A percentile compares a stretch with the other conserved stretches of the same genome.
These are phyloP conservation scores for Scylla paramamosain DNA, from an alignment of 1,140 invertebrate species.

Conservation along the genomic window DNA sequence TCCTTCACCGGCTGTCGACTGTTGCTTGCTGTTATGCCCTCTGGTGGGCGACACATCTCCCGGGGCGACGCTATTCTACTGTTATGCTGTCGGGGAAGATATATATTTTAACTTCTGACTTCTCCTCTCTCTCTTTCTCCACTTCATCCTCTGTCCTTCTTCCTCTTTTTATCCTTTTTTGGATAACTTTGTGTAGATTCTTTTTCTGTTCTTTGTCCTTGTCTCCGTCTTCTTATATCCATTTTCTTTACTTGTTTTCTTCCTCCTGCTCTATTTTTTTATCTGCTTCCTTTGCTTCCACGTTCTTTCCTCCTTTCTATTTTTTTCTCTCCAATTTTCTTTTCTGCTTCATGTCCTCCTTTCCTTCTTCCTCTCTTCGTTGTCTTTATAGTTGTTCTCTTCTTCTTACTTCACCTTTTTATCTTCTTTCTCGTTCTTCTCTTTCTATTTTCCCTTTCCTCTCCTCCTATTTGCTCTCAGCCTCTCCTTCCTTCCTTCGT, in stretches of 20 bases:
- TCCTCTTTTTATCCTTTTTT: not conserved
- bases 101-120: not conserved
- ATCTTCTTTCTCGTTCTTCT: not conserved
- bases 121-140: not conserved
- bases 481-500: not conserved
- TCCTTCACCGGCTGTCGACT: not conserved
- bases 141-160: not conserved
- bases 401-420: not conserved
- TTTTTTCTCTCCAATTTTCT: not conserved
- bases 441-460: not conserved
- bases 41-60: slow-evolving; percentile 7
- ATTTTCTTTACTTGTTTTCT: not conserved
- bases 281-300: not conserved
- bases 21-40: slow-evolving; percentile 20
- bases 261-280: not conserved
- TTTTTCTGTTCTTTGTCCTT: not conserved
- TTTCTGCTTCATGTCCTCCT: not conserved
- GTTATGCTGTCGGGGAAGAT: not conserved
- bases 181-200: no score
- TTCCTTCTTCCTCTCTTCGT: not conserved
- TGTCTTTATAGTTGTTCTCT: not conserved
- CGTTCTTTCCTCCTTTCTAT: not conserved
- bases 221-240: not conserved
- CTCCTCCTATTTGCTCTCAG: not conserved
- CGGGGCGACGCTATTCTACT: not conserved